Conservation (phyloP, 2,888 invertebrate genomes). For the Orthonevra nobilis region DNA sequence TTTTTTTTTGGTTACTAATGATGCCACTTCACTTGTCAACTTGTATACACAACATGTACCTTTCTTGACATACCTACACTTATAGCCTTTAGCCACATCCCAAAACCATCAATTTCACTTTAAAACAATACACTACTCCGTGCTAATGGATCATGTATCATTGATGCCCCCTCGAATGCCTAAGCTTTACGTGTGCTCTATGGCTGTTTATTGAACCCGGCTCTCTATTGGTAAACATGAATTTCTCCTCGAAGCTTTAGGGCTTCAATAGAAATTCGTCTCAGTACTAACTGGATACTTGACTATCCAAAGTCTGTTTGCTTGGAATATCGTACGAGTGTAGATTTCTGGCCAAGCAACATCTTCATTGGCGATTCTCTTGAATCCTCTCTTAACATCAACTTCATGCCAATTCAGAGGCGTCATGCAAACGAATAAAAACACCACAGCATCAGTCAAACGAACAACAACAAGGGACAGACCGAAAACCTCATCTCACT, state of each 20-base stretch:
- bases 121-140: slow-evolving; percentile 12
- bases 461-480: too few relatives aligned
- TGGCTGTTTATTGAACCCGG: slow-evolving; percentile 1
- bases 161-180: background rate
- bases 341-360: slow-evolving; percentile 31
- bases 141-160: background rate
- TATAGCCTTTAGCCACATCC: too few relatives aligned
- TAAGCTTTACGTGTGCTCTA: background rate
- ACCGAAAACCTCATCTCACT: too few relatives aligned
- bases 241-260: slow-evolving; percentile 13
- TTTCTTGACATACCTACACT: slow-evolving; percentile 1
- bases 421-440: slow-evolving; percentile 49
- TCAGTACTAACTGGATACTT: slow-evolving; percentile 12
- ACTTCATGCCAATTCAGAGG: slow-evolving; percentile 61
- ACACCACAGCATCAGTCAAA: slow-evolving; percentile 17
- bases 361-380: slow-evolving; percentile 64
- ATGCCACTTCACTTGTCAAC: slow-evolving; percentile 2
- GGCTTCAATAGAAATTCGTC: slow-evolving; percentile 3
- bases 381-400: slow-evolving; percentile 69
- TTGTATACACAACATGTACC: background rate
- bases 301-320: background rate
- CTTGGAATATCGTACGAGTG: background rate
- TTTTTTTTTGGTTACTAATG: background rate
- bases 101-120: slow-evolving; percentile 17
- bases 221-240: background rate